These are phyloP conservation scores for Villa cingulata DNA, from an alignment of 2,888 invertebrate genomes.

Conservation along the genomic window DNA sequence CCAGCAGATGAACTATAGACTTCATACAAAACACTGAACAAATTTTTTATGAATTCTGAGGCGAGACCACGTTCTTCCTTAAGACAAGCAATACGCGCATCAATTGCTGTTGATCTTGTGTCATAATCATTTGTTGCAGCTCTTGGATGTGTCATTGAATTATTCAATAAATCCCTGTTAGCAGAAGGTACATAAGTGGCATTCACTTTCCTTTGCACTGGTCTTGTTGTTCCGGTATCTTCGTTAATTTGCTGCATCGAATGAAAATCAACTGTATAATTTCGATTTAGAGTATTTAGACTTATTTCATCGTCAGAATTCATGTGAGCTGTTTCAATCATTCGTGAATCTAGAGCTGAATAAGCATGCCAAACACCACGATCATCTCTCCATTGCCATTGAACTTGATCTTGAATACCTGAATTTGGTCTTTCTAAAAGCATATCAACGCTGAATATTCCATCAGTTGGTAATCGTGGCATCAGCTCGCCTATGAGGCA, in stretches of 20 bases:
- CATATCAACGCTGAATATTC: constrained; percentile 87
- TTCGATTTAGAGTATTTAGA: constrained; percentile 79
- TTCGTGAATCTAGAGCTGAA: constrained; percentile 81
- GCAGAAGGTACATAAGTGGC: constrained; percentile 41
- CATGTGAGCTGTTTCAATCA: constrained; percentile 88
- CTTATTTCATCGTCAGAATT: constrained; percentile 93
- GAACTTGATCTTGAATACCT: constrained; percentile 59
- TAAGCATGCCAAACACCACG: constrained; percentile 88
- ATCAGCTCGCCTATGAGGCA: constrained; percentile 93
- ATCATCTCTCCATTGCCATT: constrained; percentile 98
- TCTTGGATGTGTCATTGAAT: constrained; percentile 1
- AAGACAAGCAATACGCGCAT: constrained; percentile 56
- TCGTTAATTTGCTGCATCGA: constrained; percentile 98
- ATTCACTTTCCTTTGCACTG: constrained; percentile 69
- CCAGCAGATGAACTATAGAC: constrained; percentile 98
- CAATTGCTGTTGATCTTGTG: constrained; percentile 26
- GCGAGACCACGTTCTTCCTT: constrained; percentile 57
- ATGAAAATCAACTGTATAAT: constrained; percentile 91
- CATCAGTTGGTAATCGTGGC: constrained; percentile 90
- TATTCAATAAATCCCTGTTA: background rate
- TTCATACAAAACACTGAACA: constrained; percentile 92
- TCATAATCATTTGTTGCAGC: background rate
- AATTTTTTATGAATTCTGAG: constrained; percentile 56
- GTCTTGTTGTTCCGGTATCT: constrained; percentile 87
- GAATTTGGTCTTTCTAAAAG: constrained; percentile 64